Base-by-base conservation (phyloP, 1,140 invertebrate species). In the Drosophila nigrodunni region DNA sequence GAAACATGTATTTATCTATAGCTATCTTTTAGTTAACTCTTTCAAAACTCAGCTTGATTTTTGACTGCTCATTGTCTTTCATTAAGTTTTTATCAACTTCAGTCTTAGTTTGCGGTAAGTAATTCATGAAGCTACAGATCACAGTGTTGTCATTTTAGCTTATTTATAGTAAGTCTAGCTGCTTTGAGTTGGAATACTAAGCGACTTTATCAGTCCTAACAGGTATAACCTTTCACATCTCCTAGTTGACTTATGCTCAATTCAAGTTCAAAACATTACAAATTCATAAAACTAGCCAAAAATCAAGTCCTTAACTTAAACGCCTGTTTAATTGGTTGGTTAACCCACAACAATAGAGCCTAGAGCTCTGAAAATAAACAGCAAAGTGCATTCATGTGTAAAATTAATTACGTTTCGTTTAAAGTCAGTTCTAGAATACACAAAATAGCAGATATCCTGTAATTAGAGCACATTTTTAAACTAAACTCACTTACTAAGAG, bases 41-140 rank as follows among this genome's bases (percentile, higher is more conserved):
- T 5, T 5, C 25, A 3, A 25, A 25, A 25, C 25, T 25, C 25
- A 25, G 25, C 4, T 25, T 11, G 10, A 41, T 43, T 15, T 15
- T 15, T 15, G 15, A 15, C 15, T 15, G 15, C 1, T 15, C 8
- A 4, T 43, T 43, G 2, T 15, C 15, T 35, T 34, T 11, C 25
- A 7, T 35, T 4, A 52, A 25, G n/a, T 50, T 34, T 5, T 18
- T 8, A 2, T 46, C 3, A 18, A 10, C 25, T 34, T 52, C 6
- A 52, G 34, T 58, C 9, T 52, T 15, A 52, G 15, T 44, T 64
- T 68, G 80, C 52, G 85, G 85, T 88, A 88, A 89, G 88, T 90
- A 90, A 87, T 73, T 30, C 74, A 77, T 67, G 21, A 41, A 73
- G 54, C 18, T n/a, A 34, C 15, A 18, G 9, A 2, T 21, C 2